A percentile compares a stretch with the other conserved stretches of the same genome.
phyloP scores from a whole-genome alignment of 2,888 invertebrate genomes.

The Mythimna vitellina region DNA sequence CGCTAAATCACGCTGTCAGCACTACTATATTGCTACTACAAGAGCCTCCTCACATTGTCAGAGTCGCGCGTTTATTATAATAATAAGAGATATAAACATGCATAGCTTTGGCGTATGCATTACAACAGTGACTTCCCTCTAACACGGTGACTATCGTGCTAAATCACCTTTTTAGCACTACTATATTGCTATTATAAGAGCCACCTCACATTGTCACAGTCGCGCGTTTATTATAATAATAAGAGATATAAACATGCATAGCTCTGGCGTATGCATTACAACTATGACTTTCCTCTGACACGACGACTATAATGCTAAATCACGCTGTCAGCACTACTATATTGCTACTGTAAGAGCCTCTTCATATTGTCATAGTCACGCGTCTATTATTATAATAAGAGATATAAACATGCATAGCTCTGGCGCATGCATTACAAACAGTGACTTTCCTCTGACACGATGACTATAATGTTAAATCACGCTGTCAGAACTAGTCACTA shows the following conservation, averaged over 20 bases:
- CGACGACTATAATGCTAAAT: slow-evolving; percentile 52
- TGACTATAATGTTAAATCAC: slow-evolving; percentile 54
- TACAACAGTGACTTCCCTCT: slow-evolving; percentile 36
- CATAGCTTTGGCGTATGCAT: slow-evolving; percentile 33
- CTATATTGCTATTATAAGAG: slow-evolving; percentile 43
- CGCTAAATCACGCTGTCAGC: slow-evolving; percentile 59
- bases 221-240: slow-evolving; percentile 14
- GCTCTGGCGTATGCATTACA: slow-evolving; percentile 38
- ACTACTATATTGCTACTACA: slow-evolving; percentile 44
- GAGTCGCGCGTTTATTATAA: slow-evolving; percentile 9
- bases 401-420: slow-evolving; percentile 14
- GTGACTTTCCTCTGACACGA: background rate
- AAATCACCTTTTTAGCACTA: slow-evolving; percentile 57
- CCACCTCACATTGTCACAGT: slow-evolving; percentile 13
- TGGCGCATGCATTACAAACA: slow-evolving; percentile 42
- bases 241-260: background rate
- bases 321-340: slow-evolving; percentile 52
- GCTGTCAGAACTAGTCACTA: slow-evolving; percentile 43
- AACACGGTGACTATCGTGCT: slow-evolving; percentile 46
- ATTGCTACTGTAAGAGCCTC: slow-evolving; percentile 38
- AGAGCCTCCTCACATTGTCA: slow-evolving; percentile 23
- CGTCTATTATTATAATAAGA: slow-evolving; percentile 11
- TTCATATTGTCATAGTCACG: slow-evolving; percentile 14
- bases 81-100: background rate
- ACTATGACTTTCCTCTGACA: slow-evolving; percentile 37